Evolutionary conservation across 2,888 invertebrate species (phyloP), one percentile per base, ranked within the genome.

Genomic region (Brachycybe producta): DNA sequence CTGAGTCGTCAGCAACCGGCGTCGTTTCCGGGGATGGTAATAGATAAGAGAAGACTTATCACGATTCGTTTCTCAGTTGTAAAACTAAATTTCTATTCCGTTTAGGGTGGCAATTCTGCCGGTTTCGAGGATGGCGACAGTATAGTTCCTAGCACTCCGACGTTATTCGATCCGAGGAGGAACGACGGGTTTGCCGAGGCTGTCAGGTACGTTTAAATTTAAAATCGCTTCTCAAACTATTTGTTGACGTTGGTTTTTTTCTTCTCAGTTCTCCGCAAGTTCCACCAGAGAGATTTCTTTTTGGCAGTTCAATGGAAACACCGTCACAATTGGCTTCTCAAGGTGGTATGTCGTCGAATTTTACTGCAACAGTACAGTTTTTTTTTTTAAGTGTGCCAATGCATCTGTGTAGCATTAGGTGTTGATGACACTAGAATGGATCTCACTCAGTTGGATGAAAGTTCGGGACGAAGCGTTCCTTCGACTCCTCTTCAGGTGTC

Each of bases 161-260:
- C 88, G 3, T 70, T 90, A 24, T 84, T 82, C 62, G 80, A 84
- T 39, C 85, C 87, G 3, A 71, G 84, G 53, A 74, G 87, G 54
- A 79, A 76, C 54, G 88, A 90, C 65, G 87, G 86, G 48, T 87
- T 87, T 69, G 85, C 87, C 34, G 87, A 90, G 65, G 88, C 88
- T 39, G 84, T 91, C 39, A 65, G 61, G 64, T 64, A 54, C 19
- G 30, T 13, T 19, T 15, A 32, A 32, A 36, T 36, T 15, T 41
- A 15, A 35, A 49, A 47, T 24, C 11, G 44, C 13, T 19, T 26
- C 8, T 13, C 8, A 15, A 13, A 13, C 8, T 38, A 13, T 8
- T 38, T 38, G 15, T 38, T 38, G 8, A 13, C 39, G 8, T 15
- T 38, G 8, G 8, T 13, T 7, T 49, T 23, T n/a, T 35, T 30